Percentiles rank a stretch among this genome's conserved stretches.
These are phyloP conservation scores for Drosophila subquinaria DNA, from an alignment of 2,888 invertebrate genomes.

Conservation along the genomic window DNA sequence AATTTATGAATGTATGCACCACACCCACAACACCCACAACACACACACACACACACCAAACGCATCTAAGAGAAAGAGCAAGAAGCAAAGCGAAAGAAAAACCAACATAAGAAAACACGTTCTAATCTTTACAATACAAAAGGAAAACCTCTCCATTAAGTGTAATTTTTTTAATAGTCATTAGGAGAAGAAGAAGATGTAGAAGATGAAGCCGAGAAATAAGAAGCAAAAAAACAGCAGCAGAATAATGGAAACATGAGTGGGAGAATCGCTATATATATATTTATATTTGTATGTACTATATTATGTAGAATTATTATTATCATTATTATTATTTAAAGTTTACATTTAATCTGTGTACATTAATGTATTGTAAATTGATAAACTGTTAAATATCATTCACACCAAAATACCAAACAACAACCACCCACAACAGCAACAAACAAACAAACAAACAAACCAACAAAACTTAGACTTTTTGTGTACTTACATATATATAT, in stretches of 20 bases:
- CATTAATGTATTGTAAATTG: conserved; percentile 74
- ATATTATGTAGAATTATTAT: conserved; percentile 61
- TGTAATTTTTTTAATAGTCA: conserved; percentile 69
- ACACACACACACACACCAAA: conserved; percentile 24
- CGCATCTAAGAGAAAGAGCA: background rate
- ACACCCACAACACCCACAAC: conserved; percentile 15
- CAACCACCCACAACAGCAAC: conserved; percentile 14
- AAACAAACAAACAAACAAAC: conserved; percentile 4
- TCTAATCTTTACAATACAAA: conserved; percentile 36
- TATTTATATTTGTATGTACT: conserved; percentile 51
- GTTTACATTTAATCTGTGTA: conserved; percentile 67
- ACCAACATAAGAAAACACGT: conserved; percentile 26
- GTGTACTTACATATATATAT: conserved; percentile 50
- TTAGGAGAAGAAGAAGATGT: conserved; percentile 38
- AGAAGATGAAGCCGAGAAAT: conserved; percentile 22
- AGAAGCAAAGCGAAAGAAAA: conserved; percentile 14
- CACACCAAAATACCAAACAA: conserved; percentile 64
- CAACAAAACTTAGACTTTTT: conserved; percentile 43
- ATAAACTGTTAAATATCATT: conserved; percentile 63
- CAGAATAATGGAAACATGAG: conserved; percentile 2
- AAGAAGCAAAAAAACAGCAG: conserved; percentile 1
- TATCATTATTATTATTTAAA: conserved; percentile 51
- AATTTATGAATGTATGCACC: conserved; percentile 27
- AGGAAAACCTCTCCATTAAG: conserved; percentile 58
- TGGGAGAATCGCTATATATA: conserved; percentile 22